These are phyloP conservation scores for Synaphobranchus kaupii DNA, from an alignment of 2,797 vertebrate genomes.

Conservation along the genomic window DNA sequence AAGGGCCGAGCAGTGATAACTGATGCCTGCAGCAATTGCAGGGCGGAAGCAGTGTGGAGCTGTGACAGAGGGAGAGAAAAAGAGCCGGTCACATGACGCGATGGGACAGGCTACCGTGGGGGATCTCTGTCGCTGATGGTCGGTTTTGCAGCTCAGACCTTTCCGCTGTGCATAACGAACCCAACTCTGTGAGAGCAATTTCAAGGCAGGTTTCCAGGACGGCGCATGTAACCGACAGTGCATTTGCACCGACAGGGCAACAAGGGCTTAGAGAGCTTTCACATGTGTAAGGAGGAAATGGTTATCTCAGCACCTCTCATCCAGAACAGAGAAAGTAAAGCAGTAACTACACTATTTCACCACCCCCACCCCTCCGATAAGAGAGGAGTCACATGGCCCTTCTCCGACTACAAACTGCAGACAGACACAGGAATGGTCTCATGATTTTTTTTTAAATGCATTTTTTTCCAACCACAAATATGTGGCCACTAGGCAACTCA, in stretches of 20 bases:
- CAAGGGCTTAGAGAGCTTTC: constrained; percentile 46
- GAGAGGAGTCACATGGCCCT: constrained; percentile 61
- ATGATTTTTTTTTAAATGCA: constrained; percentile 53
- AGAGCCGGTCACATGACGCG: constrained; percentile 41
- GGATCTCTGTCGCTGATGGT: constrained; percentile 42
- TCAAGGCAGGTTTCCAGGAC: constrained; percentile 72
- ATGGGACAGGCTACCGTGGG: constrained; percentile 28
- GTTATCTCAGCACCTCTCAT: constrained; percentile 66
- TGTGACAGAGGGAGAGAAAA: constrained; percentile 13
- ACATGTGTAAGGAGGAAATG: constrained; percentile 52
- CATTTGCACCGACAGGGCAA: constrained; percentile 65
- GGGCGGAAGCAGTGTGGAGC: background rate
- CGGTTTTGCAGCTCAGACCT: background rate
- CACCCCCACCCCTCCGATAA: constrained; percentile 58
- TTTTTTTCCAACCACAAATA: background rate
- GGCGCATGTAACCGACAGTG: constrained; percentile 69
- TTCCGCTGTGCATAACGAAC: constrained; percentile 50
- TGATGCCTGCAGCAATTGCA: background rate
- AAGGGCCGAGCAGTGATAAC: background rate
- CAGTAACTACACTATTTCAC: constrained; percentile 61
- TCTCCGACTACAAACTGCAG: constrained; percentile 50
- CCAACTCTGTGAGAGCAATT: constrained; percentile 59
- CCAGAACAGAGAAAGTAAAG: constrained; percentile 57
- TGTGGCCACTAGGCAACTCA: background rate
- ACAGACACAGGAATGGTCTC: constrained; percentile 54